A percentile compares a stretch with the other conserved stretches of the same genome.
Evolutionary conservation across 2,888 invertebrate species (phyloP).

Genomic region (Drosophila neonasuta): DNA sequence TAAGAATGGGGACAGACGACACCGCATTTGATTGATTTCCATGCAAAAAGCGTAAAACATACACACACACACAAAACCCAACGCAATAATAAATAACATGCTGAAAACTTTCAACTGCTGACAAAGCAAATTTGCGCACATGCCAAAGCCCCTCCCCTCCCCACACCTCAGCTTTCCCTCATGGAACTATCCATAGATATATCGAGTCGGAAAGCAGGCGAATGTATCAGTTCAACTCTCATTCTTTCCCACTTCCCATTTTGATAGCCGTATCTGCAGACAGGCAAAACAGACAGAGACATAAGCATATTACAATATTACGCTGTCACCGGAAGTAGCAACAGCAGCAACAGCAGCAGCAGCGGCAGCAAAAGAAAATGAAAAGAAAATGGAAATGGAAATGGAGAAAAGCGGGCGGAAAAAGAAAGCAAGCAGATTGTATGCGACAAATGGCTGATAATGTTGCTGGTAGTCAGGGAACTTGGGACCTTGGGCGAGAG

Average conservation of each 20-base stretch:
- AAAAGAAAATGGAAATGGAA: constrained; percentile 8
- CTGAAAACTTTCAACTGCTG: constrained; percentile 73
- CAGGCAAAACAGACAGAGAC: constrained; percentile 69
- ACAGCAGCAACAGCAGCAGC: constrained; percentile 50
- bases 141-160: neutral
- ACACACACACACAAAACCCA: constrained; percentile 24
- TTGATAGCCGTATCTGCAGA: constrained; percentile 58
- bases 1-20: constrained; percentile 1
- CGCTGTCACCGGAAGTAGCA: constrained; percentile 79
- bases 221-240: constrained; percentile 29
- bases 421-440: constrained; percentile 72
- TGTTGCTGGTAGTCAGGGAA: constrained; percentile 57
- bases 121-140: constrained; percentile 68
- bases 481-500: constrained; percentile 17
- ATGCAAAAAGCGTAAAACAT: constrained; percentile 15
- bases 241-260: constrained; percentile 33
- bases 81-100: constrained; percentile 77
- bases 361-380: constrained; percentile 38
- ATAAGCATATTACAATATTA: constrained; percentile 79
- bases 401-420: constrained; percentile 48
- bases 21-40: constrained; percentile 37
- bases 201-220: constrained; percentile 25
- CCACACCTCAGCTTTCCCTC: neutral
- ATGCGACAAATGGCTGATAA: constrained; percentile 79
- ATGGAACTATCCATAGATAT: constrained; percentile 23